These are phyloP conservation scores for Colostygia pectinataria DNA, from an alignment of 2,888 invertebrate genomes.

Conservation along the genomic window DNA sequence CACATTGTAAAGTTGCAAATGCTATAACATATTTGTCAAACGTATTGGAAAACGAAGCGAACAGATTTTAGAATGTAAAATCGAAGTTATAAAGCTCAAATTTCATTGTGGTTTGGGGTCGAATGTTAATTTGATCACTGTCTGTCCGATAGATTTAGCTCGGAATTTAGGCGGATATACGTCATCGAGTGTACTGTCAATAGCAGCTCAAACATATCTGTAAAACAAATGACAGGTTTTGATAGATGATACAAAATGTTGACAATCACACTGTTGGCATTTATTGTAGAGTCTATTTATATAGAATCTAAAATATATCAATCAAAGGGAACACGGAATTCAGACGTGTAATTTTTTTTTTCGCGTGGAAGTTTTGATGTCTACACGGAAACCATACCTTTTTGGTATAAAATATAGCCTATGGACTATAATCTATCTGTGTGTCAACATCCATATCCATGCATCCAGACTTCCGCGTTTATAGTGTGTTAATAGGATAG, in stretches of 20 bases:
- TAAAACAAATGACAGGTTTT: slow-evolving; percentile 43
- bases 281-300: slow-evolving; percentile 5
- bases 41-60: slow-evolving; percentile 2
- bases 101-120: slow-evolving; percentile 37
- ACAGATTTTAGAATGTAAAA: slow-evolving; percentile 32
- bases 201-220: slow-evolving; percentile 46
- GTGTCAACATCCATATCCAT: too few relatives aligned
- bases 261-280: slow-evolving; percentile 16
- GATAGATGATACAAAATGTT: slow-evolving; percentile 44
- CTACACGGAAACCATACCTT: too few relatives aligned
- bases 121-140: slow-evolving; percentile 40
- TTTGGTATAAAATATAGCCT: too few relatives aligned
- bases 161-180: slow-evolving; percentile 62
- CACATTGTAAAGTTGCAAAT: slow-evolving; percentile 24
- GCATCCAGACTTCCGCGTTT: too few relatives aligned
- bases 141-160: slow-evolving; percentile 69
- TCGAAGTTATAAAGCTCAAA: slow-evolving; percentile 32
- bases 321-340: neutral
- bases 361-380: too few relatives aligned
- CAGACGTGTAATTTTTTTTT: too few relatives aligned
- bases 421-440: too few relatives aligned
- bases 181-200: slow-evolving; percentile 56
- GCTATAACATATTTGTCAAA: slow-evolving; percentile 1
- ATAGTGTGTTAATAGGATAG: too few relatives aligned
- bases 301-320: neutral